Base-by-base conservation (phyloP, 2,888 invertebrate genomes). In the Julus scandinavius region DNA sequence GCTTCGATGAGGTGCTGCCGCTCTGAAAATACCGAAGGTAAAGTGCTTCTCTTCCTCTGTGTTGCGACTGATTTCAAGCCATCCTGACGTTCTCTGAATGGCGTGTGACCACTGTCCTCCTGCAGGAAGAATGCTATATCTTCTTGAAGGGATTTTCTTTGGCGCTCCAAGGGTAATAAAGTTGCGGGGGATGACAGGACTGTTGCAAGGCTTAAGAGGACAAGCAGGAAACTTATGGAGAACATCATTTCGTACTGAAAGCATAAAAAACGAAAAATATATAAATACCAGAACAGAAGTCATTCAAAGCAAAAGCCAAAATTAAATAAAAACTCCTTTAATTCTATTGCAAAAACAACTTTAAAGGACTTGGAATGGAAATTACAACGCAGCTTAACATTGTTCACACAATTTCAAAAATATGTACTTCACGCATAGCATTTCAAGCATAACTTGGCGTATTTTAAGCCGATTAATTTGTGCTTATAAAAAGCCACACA, bases 101-200 rank as follows among this genome's bases (percentile, higher is more conserved):
- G n/a, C 15, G 87, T n/a, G 2, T 2, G 87, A n/a, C 1, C 13
- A 17, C 9, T 29, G 63, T 41, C 80, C 0, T 54, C n/a, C 9
- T 45, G 50, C 45, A 80, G n/a, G 2, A 87, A 50, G 3, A 80
- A 41, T 2, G 72, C 80, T 45, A 80, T 41, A 20, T 80, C 87
- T 20, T 87, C 83, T n/a, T 63, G 87, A 13, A 87, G 80, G 17
- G 87, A 72, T 49, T 87, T 87, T 13, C 72, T 87, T 9, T 87
- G 87, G 9, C 87, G 72, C 38, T 87, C 41, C 72, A 87, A 38
- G 11, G 87, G 80, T 17, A 80, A 20, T 20, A 87, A 20, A 40
- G 87, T 58, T 13, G 58, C n/a, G 2, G 87, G 58, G n/a, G 87
- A 80, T 80, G 80, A 80, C 80, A 80, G 38, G 38, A 29, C 80